Evolutionary conservation across 2,113 vertebrate genomes (phyloP), one percentile per base, ranked within the genome.

Genomic region (Albula goreensis): DNA sequence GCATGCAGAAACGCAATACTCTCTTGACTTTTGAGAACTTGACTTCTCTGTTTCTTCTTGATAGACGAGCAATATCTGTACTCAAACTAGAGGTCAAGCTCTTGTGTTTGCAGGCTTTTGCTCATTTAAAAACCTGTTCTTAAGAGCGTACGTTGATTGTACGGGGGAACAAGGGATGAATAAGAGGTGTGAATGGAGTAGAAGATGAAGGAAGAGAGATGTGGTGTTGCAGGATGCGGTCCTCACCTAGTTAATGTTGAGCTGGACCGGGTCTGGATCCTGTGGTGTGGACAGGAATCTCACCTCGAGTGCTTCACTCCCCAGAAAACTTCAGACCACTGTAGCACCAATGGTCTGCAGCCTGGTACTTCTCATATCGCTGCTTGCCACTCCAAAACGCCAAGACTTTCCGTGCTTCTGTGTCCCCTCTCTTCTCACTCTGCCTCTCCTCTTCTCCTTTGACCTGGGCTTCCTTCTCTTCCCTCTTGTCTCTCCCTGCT

Each of bases 161-260:
- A 56, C 22, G 25, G n/a, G 25, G n/a, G 5, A 74, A 15, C 50
- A 57, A 10, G 6, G 53, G 77, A 80, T 66, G 15, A 83, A 50
- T 10, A 19, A 66, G 17, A 19, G 15, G 11, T 15, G 57, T 11
- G 57, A 60, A 60, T 41, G 48, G 50, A 50, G 52, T 41, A 41
- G 31, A 41, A 53, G 13, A 17, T 60, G 31, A 79, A 53, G 50
- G 52, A 85, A 80, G 41, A 57, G 50, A 12, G 70, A 52, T 83
- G 22, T 25, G 70, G 22, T 74, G 70, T 74, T 31, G n/a, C n/a
- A 13, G 19, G 31, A 9, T n/a, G 74, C 79, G 79, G 83, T 83
- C 86, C 88, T 93, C 89, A 95, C 94, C 91, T 92, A 84, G 66
- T 85, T 84, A 87, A 90, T n/a, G 88, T 85, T 17, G 89, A 87